phyloP scores from a whole-genome alignment of 2,113 vertebrate species.

The Uria aalge region DNA sequence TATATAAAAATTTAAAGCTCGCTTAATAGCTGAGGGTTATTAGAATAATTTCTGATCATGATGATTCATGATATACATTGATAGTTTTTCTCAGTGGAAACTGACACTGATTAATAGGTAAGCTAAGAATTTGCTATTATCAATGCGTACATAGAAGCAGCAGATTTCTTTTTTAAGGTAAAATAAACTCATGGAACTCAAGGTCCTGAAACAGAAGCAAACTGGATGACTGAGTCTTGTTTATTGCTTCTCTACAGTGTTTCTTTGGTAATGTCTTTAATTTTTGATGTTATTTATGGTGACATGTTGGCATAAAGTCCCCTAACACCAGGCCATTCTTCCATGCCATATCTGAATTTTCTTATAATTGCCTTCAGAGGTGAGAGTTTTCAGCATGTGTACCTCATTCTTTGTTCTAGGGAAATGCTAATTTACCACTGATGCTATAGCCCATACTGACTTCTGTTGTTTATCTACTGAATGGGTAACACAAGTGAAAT shows the following conservation, averaged over 20 bases:
- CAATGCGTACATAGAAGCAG: not conserved
- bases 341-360: not conserved
- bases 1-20: constrained; percentile 67
- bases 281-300: not conserved
- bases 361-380: not conserved
- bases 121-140: constrained; percentile 17
- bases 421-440: not conserved
- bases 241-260: not conserved
- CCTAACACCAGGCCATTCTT: not conserved
- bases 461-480: not conserved
- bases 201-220: not conserved
- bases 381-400: not conserved
- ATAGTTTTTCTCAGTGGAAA: constrained; percentile 54
- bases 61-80: constrained; percentile 42
- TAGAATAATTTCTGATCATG: constrained; percentile 68
- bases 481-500: not conserved
- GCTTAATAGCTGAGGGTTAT: constrained; percentile 66
- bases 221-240: not conserved
- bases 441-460: not conserved
- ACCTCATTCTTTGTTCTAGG: not conserved
- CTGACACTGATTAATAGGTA: constrained; percentile 62
- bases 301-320: not conserved
- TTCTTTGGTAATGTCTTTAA: not conserved
- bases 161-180: not conserved
- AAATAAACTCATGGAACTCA: not conserved